Evolutionary conservation across 2,797 vertebrate species (phyloP), one percentile per base, ranked within the genome.

Genomic region (Smutsia gigantea): DNA sequence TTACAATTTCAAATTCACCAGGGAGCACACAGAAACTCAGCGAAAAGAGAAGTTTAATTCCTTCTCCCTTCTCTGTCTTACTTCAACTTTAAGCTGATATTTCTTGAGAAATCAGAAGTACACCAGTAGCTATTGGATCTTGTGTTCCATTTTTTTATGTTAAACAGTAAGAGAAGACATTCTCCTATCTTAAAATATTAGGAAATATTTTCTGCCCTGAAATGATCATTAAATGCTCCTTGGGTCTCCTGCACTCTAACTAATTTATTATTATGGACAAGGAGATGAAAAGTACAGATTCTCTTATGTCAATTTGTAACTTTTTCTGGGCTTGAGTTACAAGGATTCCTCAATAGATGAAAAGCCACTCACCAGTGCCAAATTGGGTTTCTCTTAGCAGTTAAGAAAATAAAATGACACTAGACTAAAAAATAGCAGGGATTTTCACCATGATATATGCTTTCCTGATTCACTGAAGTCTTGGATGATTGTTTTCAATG

Each of bases 221-320:
- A 79, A n/a, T 2, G 0, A 25, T 17, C 6, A 53, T 12, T 2
- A 57, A 93, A 25, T 83, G 0, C 0, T 69, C 0, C n/a, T 69
- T 34, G 9, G 2, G 0, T 66, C 6, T 89, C 29, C 42, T 83
- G 14, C 7, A 49, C 17, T 7, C 5, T 18, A 93, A 68, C 21
- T 53, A 46, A 51, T 46, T 46, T 46, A 46, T 86, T 51, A 37
- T 53, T 3, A 25, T 27, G 19, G 6, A 3, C n/a, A 13, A 18
- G 4, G 25, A 87, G 15, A 39, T 42, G 7, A 37, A 13, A 87
- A 87, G 46, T 64, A 34, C 4, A 61, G 9, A 59, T 66, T 51
- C 1, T 64, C 1, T 37, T 25, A 61, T 7, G 1, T 0, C 15
- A 87, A 53, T 66, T 57, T 34, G 3, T 29, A 19, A 68, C 59